A percentile compares a stretch with the other conserved stretches of the same genome.
phyloP scores from a whole-genome alignment of 53 echinoderm and acorn worm genomes.

The Luidia sarsii region DNA sequence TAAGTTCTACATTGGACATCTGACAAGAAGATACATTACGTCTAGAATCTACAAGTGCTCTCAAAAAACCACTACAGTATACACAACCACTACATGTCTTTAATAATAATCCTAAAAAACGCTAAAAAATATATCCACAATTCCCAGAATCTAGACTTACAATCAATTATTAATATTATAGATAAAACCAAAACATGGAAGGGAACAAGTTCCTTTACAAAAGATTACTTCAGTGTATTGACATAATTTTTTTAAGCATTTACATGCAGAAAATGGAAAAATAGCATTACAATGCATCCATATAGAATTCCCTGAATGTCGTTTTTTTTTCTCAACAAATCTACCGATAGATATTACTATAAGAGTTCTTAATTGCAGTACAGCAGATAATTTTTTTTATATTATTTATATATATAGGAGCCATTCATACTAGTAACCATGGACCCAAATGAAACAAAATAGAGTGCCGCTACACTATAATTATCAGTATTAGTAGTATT shows the following conservation, averaged over 20 bases:
- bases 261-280: constrained; percentile 72
- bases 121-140: constrained; percentile 55
- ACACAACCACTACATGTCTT: constrained; percentile 28
- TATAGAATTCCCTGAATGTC: constrained; percentile 56
- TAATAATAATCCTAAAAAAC: constrained; percentile 53
- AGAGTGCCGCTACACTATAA: constrained; percentile 1
- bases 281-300: constrained; percentile 72
- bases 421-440: constrained; percentile 35
- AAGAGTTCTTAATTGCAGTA: constrained; percentile 50
- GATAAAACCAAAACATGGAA: constrained; percentile 62
- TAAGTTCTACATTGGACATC: constrained; percentile 52
- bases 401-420: constrained; percentile 52
- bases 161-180: constrained; percentile 56
- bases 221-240: constrained; percentile 59
- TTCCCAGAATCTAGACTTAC: constrained; percentile 55
- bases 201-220: constrained; percentile 58
- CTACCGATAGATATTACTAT: constrained; percentile 50
- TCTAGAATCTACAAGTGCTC: constrained; percentile 34
- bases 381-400: constrained; percentile 35
- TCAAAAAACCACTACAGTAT: constrained; percentile 52
- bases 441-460: constrained; percentile 31
- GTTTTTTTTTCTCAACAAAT: constrained; percentile 48
- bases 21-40: constrained; percentile 18
- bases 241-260: constrained; percentile 57
- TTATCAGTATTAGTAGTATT: background rate